A percentile compares a stretch with the other conserved stretches of the same genome.
Evolutionary conservation across 2,888 invertebrate species (phyloP).

Genomic region (Branchipolynoe longqiensis): DNA sequence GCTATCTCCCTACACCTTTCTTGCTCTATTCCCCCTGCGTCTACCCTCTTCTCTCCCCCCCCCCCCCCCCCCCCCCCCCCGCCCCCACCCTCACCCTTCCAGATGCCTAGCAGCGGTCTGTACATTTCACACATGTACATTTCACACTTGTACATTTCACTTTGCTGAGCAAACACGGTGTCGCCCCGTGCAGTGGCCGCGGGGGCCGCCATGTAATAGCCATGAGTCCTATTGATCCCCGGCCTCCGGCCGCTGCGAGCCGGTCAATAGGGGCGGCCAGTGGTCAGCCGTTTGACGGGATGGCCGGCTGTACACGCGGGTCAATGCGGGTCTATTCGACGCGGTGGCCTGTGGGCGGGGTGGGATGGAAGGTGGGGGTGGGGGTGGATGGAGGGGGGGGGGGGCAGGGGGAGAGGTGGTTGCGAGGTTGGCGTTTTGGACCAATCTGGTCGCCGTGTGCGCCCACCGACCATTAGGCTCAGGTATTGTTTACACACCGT

Average conservation of each 20-base stretch:
- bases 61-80: background rate
- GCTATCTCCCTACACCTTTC: too few species aligned
- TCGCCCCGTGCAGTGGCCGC: background rate
- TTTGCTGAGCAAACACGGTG: constrained; percentile 27
- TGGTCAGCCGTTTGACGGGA: background rate
- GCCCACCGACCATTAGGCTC: constrained; percentile 3
- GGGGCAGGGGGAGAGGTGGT: background rate
- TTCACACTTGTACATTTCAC: constrained; percentile 31
- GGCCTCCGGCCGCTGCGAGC: background rate
- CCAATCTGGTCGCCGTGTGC: constrained; percentile 42
- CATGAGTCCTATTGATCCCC: constrained; percentile 11
- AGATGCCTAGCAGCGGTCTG: background rate
- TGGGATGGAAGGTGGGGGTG: too few species aligned
- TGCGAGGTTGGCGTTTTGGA: background rate
- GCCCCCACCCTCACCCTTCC: background rate
- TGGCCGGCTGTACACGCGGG: constrained; percentile 38
- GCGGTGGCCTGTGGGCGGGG: constrained; percentile 20
- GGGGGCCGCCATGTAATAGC: constrained; percentile 25
- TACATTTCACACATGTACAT: background rate
- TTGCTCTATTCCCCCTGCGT: too few species aligned
- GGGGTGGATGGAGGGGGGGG: too few species aligned
- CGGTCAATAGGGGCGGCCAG: background rate
- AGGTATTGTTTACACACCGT: background rate
- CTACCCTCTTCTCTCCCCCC: too few species aligned
- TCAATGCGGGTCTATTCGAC: constrained; percentile 28